Percentiles rank a stretch among this genome's conserved stretches.
Evolutionary conservation across 1,140 invertebrate genomes (phyloP).

Genomic region (Leptoteleia sp.): DNA sequence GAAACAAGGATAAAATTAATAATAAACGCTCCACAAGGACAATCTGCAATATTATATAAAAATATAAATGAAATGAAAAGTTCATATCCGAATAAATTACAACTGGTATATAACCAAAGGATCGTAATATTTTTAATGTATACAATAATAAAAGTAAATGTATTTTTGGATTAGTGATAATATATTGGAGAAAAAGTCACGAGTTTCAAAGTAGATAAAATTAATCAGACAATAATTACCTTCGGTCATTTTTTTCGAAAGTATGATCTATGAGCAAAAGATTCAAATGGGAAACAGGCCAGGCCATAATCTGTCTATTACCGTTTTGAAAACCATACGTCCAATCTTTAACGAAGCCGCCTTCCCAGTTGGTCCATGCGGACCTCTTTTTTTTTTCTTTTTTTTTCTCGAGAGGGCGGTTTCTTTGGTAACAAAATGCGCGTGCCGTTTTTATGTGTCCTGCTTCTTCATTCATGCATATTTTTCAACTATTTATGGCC

Average conservation of each 20-base stretch:
- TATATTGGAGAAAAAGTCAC: not conserved
- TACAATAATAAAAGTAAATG: conserved; percentile 1
- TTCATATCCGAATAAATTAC: conserved; percentile 2
- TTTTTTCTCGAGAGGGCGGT: conserved; percentile 71
- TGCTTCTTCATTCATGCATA: conserved; percentile 61
- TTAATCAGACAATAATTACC: conserved; percentile 50
- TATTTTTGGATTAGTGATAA: conserved; percentile 15
- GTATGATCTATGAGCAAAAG: conserved; percentile 51
- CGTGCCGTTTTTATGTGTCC: conserved; percentile 67
- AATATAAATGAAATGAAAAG: too few species aligned
- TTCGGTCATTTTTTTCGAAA: conserved; percentile 32
- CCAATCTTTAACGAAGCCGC: conserved; percentile 64
- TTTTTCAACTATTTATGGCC: conserved; percentile 50
- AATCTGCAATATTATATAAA: too few species aligned
- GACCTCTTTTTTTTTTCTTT: too few species aligned
- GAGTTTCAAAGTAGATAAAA: conserved; percentile 23
- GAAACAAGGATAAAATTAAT: too few species aligned
- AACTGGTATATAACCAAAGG: not conserved
- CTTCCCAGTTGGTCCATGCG: conserved; percentile 44
- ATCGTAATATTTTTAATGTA: conserved; percentile 7
- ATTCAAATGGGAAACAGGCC: conserved; percentile 54
- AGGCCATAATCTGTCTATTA: conserved; percentile 64
- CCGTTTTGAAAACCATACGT: conserved; percentile 52
- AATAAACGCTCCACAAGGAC: too few species aligned
- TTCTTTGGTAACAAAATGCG: conserved; percentile 79